These are phyloP conservation scores for Virgularia gustaviana DNA, from an alignment of 92 coral and sea anemone genomes.

Conservation along the genomic window DNA sequence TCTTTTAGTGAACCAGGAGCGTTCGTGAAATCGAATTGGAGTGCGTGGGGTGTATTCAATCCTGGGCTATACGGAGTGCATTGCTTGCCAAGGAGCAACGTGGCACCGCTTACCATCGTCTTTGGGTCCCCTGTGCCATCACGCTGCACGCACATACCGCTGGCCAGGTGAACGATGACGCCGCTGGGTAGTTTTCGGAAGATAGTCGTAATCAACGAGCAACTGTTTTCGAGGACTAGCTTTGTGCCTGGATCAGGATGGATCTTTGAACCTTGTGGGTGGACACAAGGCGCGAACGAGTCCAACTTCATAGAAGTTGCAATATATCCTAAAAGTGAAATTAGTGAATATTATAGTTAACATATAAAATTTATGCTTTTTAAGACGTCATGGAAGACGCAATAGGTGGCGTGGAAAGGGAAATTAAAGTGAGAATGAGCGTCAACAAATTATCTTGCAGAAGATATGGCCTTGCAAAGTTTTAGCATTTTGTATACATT, in stretches of 20 bases:
- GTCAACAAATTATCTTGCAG: too few relatives aligned
- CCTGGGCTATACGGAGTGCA: constrained; percentile 23
- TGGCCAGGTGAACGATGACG: constrained; percentile 12
- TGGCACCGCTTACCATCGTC: not conserved
- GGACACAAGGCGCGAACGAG: constrained; percentile 12
- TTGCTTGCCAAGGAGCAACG: not conserved
- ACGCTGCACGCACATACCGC: constrained; percentile 28
- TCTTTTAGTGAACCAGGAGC: constrained; percentile 21
- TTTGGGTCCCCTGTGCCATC: constrained; percentile 15
- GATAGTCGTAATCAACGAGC: not conserved
- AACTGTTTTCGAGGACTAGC: not conserved
- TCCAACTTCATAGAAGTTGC: constrained; percentile 22
- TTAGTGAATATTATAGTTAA: not conserved
- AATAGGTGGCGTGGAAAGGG: too few relatives aligned
- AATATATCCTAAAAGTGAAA: not conserved
- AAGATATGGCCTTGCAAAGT: too few relatives aligned
- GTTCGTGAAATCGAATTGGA: constrained; percentile 19
- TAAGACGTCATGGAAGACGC: not conserved
- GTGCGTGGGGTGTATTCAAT: not conserved
- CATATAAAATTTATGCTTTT: not conserved
- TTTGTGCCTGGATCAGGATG: constrained; percentile 17
- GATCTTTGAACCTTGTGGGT: not conserved
- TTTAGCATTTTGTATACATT: too few relatives aligned
- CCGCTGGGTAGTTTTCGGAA: constrained; percentile 16
- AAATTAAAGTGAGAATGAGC: too few relatives aligned